Conservation (phyloP, 2,797 vertebrate species). For the Columba guinea region DNA sequence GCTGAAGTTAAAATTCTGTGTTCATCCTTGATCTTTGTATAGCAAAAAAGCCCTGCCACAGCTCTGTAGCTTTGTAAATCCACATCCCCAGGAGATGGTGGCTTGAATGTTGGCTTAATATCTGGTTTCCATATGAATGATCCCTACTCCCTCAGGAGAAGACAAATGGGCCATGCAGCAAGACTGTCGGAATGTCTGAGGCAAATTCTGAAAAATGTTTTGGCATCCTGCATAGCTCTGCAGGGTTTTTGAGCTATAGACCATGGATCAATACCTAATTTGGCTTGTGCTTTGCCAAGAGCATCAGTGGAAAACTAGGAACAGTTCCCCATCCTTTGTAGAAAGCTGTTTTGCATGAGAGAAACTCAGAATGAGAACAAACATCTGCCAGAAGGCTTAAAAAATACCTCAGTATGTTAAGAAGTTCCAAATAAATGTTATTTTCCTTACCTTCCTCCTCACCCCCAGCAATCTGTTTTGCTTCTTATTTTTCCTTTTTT, state of each 20-base stretch:
- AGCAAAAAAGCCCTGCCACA: neutral
- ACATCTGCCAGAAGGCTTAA: neutral
- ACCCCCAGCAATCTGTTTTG: neutral
- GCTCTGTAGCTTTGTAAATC: neutral
- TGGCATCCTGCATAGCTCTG: neutral
- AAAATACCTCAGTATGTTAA: neutral
- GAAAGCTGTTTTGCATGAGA: neutral
- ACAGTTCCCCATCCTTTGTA: neutral
- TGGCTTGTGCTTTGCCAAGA: neutral
- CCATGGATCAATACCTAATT: neutral
- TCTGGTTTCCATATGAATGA: neutral
- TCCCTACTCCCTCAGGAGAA: neutral
- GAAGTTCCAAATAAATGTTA: neutral
- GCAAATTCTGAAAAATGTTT: neutral
- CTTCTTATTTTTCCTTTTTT: neutral
- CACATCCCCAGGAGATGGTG: neutral
- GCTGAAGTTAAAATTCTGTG: neutral
- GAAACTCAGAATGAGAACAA: neutral
- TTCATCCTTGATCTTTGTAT: neutral
- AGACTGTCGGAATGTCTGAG: neutral
- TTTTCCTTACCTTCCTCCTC: neutral
- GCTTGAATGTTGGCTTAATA: neutral
- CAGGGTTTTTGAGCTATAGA: neutral
- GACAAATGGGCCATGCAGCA: neutral
- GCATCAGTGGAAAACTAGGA: neutral